These are phyloP conservation scores for Clarias batrachus DNA, from an alignment of 2,113 vertebrate genomes.

Conservation along the genomic window DNA sequence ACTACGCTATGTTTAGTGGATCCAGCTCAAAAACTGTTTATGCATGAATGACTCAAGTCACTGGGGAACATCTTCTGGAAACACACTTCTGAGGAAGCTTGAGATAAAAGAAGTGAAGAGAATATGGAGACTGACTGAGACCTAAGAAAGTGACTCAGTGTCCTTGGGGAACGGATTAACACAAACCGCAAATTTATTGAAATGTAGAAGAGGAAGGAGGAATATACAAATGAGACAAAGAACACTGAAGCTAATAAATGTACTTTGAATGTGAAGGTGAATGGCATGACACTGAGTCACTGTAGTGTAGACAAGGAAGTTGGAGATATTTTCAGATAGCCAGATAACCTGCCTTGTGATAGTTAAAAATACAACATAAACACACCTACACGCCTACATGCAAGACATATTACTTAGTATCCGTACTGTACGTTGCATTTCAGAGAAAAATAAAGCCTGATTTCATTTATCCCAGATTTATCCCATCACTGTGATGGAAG, in stretches of 20 bases:
- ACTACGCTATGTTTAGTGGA: background rate
- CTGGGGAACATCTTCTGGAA: slow-evolving; percentile 12
- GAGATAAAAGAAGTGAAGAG: slow-evolving; percentile 11
- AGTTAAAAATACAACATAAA: background rate
- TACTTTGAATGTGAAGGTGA: background rate
- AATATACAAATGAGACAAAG: background rate
- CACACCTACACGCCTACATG: background rate
- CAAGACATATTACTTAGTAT: background rate
- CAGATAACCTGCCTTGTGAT: background rate
- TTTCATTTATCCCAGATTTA: too few relatives aligned
- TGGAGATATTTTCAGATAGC: background rate
- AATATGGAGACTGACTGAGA: background rate
- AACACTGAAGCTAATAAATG: background rate
- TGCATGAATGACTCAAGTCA: slow-evolving; percentile 15
- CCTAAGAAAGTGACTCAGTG: background rate
- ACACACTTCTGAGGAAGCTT: background rate
- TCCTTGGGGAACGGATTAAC: slow-evolving; percentile 24
- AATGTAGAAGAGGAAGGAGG: background rate
- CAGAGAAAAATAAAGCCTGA: too few relatives aligned
- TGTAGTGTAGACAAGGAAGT: background rate
- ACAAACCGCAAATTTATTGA: slow-evolving; percentile 25
- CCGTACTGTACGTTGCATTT: too few relatives aligned
- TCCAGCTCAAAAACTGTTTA: slow-evolving; percentile 7
- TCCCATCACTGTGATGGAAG: too few relatives aligned
- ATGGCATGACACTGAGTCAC: background rate